phyloP scores from a whole-genome alignment of 2,888 invertebrate species.

The Phortica magna region DNA sequence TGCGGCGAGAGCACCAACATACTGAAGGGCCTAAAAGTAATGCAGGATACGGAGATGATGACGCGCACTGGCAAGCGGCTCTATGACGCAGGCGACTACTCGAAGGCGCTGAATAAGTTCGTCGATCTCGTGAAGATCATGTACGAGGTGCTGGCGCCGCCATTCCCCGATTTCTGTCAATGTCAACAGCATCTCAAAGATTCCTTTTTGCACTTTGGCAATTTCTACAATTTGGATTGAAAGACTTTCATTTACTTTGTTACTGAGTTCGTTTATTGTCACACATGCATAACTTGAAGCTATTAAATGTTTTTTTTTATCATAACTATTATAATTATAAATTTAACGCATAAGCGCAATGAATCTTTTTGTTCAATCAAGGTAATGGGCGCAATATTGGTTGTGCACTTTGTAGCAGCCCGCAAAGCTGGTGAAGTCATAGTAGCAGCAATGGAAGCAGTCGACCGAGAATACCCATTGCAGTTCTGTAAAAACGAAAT shows the following conservation, averaged over 20 bases:
- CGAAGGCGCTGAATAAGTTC: conserved; percentile 83
- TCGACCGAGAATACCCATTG: conserved; percentile 44
- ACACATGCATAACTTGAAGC: background rate
- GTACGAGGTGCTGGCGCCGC: conserved; percentile 84
- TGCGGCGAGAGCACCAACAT: conserved; percentile 86
- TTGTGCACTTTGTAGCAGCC: conserved; percentile 60
- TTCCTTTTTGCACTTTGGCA: conserved; percentile 84
- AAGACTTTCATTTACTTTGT: background rate
- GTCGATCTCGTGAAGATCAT: conserved; percentile 83
- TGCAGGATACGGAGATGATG: conserved; percentile 87
- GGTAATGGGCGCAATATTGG: conserved; percentile 47
- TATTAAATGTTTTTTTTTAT: background rate
- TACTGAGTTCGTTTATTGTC: conserved; percentile 13
- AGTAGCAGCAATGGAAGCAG: conserved; percentile 68
- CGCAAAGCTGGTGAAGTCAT: conserved; percentile 50
- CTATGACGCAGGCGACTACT: conserved; percentile 82
- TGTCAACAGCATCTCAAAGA: conserved; percentile 86
- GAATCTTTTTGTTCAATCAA: conserved; percentile 8
- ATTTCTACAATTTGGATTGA: conserved; percentile 66
- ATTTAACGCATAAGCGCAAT: background rate
- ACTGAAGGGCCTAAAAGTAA: conserved; percentile 85
- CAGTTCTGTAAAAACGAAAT: conserved; percentile 46
- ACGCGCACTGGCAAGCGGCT: conserved; percentile 82
- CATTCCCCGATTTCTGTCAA: conserved; percentile 86
- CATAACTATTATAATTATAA: background rate